phyloP scores from a whole-genome alignment of 2,888 invertebrate genomes.

The Tineola bisselliella region DNA sequence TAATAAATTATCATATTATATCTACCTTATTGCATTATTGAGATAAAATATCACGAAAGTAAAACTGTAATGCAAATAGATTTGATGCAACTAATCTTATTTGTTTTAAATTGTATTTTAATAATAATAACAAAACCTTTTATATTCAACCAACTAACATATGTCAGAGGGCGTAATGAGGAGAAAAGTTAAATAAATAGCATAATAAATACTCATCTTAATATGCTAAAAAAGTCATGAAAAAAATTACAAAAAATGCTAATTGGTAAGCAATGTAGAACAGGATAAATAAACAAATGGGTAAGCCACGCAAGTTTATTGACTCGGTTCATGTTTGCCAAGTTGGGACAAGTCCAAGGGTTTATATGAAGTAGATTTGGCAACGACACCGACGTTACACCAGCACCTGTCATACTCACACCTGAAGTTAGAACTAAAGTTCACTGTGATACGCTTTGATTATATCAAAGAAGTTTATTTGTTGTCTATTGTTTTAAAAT shows the following conservation, averaged over 20 bases:
- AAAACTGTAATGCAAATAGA: not conserved
- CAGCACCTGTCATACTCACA: conserved; percentile 42
- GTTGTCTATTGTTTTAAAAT: too few relatives aligned
- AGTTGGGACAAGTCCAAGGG: conserved; percentile 55
- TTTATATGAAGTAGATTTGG: conserved; percentile 44
- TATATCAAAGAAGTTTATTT: too few relatives aligned
- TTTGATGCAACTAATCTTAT: not conserved
- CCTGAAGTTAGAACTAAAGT: conserved; percentile 15
- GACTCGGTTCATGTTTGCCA: conserved; percentile 27
- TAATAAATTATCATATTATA: conserved; percentile 3
- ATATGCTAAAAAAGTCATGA: not conserved
- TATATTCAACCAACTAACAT: too few relatives aligned
- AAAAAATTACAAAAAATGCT: conserved; percentile 4
- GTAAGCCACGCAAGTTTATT: conserved; percentile 7
- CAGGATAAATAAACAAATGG: conserved; percentile 8
- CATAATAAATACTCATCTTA: not conserved
- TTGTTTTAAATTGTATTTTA: not conserved
- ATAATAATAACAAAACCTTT: too few relatives aligned
- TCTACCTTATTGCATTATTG: not conserved
- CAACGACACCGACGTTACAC: conserved; percentile 42
- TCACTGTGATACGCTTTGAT: not conserved
- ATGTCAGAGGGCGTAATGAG: too few relatives aligned
- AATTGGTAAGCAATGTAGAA: not conserved
- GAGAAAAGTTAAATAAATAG: too few relatives aligned
- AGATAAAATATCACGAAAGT: not conserved